Evolutionary conservation across 1,140 invertebrate genomes (phyloP).

Genomic region (Heliothis virescens): DNA sequence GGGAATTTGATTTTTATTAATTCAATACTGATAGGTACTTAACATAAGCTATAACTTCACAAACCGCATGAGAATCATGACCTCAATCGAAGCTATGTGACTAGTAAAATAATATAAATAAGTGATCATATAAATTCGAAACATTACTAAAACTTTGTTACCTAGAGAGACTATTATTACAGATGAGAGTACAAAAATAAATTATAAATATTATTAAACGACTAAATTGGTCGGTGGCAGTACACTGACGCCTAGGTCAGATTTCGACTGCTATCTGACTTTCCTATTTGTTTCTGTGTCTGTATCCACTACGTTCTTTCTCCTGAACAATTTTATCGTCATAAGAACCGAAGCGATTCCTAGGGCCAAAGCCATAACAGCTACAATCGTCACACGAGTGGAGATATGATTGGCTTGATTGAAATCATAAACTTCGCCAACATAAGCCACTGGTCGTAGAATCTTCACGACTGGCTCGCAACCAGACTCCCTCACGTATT

Average conservation of each 20-base stretch:
- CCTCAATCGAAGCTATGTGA: constrained; percentile 56
- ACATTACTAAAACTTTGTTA: constrained; percentile 33
- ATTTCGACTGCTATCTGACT: constrained; percentile 64
- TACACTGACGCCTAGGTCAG: neutral
- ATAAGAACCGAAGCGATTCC: constrained; percentile 69
- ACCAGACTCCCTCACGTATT: constrained; percentile 90
- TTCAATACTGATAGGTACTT: constrained; percentile 57
- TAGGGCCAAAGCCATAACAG: constrained; percentile 65
- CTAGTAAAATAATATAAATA: constrained; percentile 64
- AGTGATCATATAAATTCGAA: constrained; percentile 47
- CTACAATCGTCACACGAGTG: constrained; percentile 61
- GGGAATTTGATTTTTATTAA: constrained; percentile 38
- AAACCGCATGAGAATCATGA: constrained; percentile 49
- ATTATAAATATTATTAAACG: constrained; percentile 11
- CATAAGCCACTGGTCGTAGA: constrained; percentile 76
- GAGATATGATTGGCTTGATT: constrained; percentile 55
- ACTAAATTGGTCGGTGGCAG: neutral
- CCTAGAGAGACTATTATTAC: constrained; percentile 24
- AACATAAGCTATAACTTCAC: constrained; percentile 49
- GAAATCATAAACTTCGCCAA: constrained; percentile 63
- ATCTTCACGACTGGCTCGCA: constrained; percentile 87
- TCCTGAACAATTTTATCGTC: constrained; percentile 72
- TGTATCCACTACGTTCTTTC: constrained; percentile 54
- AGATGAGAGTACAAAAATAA: constrained; percentile 40
- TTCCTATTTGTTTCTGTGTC: constrained; percentile 74